Percentiles rank a stretch among this genome's conserved stretches.
Conservation (phyloP, 2,113 vertebrate genomes). For the Danio rerio region DNA sequence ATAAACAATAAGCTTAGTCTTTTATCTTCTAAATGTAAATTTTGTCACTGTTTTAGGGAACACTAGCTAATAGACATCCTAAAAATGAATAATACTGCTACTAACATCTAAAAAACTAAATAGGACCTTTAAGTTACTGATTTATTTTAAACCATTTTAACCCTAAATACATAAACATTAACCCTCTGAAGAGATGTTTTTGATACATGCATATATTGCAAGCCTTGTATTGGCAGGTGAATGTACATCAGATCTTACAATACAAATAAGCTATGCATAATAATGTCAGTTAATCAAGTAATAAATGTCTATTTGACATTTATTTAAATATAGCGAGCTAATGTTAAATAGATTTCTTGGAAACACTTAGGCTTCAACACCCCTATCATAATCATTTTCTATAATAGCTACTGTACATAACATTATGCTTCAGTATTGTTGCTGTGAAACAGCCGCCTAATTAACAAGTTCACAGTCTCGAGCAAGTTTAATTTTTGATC, state of each 20-base stretch:
- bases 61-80: too few relatives aligned
- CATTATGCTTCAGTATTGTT: slow-evolving; percentile 5
- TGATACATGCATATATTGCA: too few relatives aligned
- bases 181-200: neutral
- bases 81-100: too few relatives aligned
- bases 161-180: neutral
- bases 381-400: slow-evolving; percentile 10
- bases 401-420: slow-evolving; percentile 23
- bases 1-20: too few relatives aligned
- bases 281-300: neutral
- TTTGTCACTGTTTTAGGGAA: too few relatives aligned
- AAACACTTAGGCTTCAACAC: neutral
- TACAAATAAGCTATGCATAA: neutral
- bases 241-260: neutral
- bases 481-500: slow-evolving; percentile 1
- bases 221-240: neutral
- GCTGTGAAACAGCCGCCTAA: slow-evolving; percentile 21
- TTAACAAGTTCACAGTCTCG: slow-evolving; percentile 19
- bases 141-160: too few relatives aligned
- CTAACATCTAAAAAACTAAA: too few relatives aligned
- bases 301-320: neutral
- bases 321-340: neutral
- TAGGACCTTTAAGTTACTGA: too few relatives aligned
- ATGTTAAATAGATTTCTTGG: neutral
- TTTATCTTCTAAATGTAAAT: too few relatives aligned